phyloP scores from a whole-genome alignment of 64 coral and sea anemone species.

The Astreopora myriophthalma region DNA sequence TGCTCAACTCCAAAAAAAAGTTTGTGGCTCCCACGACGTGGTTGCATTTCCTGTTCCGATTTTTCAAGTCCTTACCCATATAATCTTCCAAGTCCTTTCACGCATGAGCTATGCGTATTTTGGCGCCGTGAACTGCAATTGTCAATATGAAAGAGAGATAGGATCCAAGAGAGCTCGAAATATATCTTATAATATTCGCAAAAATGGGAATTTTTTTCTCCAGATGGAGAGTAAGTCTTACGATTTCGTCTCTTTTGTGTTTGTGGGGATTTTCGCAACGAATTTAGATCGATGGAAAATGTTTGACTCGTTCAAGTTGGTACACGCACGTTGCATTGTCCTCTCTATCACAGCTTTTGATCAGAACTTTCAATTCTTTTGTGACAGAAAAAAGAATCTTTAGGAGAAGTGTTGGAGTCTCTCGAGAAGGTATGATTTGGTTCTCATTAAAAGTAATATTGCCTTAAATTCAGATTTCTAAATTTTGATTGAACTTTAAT shows the following conservation, averaged over 20 bases:
- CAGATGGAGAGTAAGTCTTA: slow-evolving; percentile 73
- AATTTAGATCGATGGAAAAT: not conserved
- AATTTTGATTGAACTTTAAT: not conserved
- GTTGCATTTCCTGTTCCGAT: too few relatives aligned
- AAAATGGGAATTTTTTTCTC: slow-evolving; percentile 70
- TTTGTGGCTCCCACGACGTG: too few relatives aligned
- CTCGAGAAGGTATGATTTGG: slow-evolving; percentile 75
- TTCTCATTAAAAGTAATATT: not conserved
- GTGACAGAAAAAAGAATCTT: slow-evolving; percentile 77
- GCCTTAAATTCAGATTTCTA: not conserved
- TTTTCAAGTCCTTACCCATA: too few relatives aligned
- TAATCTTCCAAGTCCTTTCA: too few relatives aligned
- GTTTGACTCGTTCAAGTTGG: not conserved
- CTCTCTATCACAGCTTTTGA: slow-evolving; percentile 1
- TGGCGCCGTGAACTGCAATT: too few relatives aligned
- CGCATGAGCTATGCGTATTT: too few relatives aligned
- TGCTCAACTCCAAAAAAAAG: too few relatives aligned
- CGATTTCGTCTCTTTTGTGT: not conserved
- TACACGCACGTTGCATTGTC: not conserved
- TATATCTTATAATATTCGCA: not conserved
- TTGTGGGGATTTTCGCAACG: not conserved
- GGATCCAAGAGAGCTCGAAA: not conserved
- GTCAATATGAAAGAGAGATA: too few relatives aligned
- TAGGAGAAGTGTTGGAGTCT: slow-evolving; percentile 79
- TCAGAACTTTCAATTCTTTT: not conserved